These are phyloP conservation scores for Synergus laeviventris DNA, from an alignment of 2,888 invertebrate genomes.

Conservation along the genomic window DNA sequence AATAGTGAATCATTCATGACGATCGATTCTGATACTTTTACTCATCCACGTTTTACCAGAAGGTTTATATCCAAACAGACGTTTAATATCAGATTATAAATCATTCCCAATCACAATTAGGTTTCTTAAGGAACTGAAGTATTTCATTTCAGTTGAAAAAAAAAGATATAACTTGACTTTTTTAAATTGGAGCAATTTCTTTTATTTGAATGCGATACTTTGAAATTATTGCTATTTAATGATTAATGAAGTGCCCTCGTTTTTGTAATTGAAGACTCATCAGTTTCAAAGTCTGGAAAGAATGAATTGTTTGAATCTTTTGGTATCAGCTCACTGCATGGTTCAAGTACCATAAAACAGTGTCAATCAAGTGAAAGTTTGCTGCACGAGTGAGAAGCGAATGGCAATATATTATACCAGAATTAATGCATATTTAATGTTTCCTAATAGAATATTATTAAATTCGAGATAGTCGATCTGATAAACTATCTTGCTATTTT, in stretches of 20 bases:
- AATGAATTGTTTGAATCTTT: conserved; percentile 23
- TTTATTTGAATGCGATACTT: not conserved
- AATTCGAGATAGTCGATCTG: not conserved
- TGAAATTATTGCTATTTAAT: not conserved
- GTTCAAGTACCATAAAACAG: conserved; percentile 33
- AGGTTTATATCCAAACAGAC: conserved; percentile 11
- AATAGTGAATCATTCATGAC: conserved; percentile 36
- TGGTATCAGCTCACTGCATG: conserved; percentile 8
- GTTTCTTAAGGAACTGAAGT: not conserved
- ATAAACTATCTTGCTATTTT: not conserved
- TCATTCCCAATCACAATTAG: not conserved
- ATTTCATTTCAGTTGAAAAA: not conserved
- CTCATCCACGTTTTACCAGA: not conserved
- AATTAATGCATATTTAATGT: not conserved
- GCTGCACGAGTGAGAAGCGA: conserved; percentile 22
- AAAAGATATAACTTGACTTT: not conserved
- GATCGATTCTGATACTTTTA: conserved; percentile 22
- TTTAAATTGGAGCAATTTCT: not conserved
- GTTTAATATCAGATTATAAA: not conserved
- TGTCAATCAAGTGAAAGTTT: conserved; percentile 39
- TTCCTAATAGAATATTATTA: not conserved
- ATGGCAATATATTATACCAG: not conserved
- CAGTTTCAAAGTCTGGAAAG: conserved; percentile 14
- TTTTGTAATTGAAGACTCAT: conserved; percentile 14
- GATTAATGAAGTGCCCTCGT: not conserved